These are phyloP conservation scores for Agapornis roseicollis DNA, from an alignment of 2,113 vertebrate genomes.

Conservation along the genomic window DNA sequence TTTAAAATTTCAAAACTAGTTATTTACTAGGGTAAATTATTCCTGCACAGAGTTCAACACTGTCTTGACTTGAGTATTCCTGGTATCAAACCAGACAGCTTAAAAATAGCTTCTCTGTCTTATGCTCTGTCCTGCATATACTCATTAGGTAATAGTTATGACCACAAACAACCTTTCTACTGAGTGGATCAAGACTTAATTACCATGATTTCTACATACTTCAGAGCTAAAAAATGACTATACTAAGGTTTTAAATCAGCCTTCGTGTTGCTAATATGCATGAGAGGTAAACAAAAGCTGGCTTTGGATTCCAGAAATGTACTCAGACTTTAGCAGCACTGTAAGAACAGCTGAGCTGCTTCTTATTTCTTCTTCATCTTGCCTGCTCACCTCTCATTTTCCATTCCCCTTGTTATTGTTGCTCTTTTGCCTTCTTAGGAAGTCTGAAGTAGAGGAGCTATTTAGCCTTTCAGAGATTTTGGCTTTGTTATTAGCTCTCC, in stretches of 20 bases:
- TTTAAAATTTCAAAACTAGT: background rate
- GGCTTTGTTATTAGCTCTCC: background rate
- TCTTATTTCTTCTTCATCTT: conserved; percentile 1
- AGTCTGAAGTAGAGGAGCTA: conserved; percentile 1
- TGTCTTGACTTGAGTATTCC: background rate
- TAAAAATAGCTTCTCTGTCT: background rate
- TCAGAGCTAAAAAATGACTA: background rate
- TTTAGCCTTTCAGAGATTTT: background rate
- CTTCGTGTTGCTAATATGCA: background rate
- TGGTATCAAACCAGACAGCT: background rate
- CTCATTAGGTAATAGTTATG: background rate
- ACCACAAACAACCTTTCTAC: background rate
- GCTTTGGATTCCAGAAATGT: background rate
- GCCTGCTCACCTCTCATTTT: background rate
- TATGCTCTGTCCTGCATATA: background rate
- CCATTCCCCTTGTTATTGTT: background rate
- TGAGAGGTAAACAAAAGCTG: background rate
- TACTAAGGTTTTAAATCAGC: background rate
- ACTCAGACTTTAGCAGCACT: background rate
- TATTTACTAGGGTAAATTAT: background rate
- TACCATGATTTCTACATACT: background rate
- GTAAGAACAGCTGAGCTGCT: background rate
- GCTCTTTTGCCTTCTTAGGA: background rate
- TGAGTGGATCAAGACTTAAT: background rate
- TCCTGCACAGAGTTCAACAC: background rate